phyloP scores from a whole-genome alignment of 2,797 vertebrate genomes.

The Spheniscus humboldti region DNA sequence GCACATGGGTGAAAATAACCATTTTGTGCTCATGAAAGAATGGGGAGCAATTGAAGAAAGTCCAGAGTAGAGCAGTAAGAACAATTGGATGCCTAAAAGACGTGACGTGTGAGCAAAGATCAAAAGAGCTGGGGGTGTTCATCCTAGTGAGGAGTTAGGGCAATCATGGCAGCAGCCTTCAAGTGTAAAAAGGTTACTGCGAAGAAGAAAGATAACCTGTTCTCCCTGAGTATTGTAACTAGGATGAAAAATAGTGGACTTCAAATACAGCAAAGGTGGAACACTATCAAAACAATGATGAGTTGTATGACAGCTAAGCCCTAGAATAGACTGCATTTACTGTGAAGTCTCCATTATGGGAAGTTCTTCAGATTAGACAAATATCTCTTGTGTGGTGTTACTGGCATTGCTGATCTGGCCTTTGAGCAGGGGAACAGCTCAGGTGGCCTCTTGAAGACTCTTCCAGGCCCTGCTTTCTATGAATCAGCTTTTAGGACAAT shows the following conservation, averaged over 20 bases:
- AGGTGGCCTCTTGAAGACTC: not conserved
- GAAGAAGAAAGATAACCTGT: not conserved
- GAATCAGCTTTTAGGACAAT: not conserved
- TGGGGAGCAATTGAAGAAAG: not conserved
- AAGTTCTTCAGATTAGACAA: not conserved
- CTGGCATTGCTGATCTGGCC: not conserved
- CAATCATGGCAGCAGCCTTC: not conserved
- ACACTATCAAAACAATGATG: not conserved
- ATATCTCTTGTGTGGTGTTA: not conserved
- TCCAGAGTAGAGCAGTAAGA: not conserved
- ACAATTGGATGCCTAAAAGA: not conserved
- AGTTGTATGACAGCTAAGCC: not conserved
- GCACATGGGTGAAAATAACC: not conserved
- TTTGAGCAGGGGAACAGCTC: not conserved
- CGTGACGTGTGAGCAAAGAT: not conserved
- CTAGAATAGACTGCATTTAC: not conserved
- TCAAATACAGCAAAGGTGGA: not conserved
- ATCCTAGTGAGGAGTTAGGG: not conserved
- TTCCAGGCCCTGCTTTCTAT: not conserved
- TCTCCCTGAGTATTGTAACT: not conserved
- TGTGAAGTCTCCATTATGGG: not conserved
- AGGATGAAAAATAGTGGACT: not conserved
- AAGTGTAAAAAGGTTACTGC: not conserved
- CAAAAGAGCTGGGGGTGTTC: not conserved
- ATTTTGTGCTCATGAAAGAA: not conserved